A percentile compares a stretch with the other conserved stretches of the same genome.
These are phyloP conservation scores for Eolophus roseicapilla DNA, from an alignment of 2,113 vertebrate genomes.

Conservation along the genomic window DNA sequence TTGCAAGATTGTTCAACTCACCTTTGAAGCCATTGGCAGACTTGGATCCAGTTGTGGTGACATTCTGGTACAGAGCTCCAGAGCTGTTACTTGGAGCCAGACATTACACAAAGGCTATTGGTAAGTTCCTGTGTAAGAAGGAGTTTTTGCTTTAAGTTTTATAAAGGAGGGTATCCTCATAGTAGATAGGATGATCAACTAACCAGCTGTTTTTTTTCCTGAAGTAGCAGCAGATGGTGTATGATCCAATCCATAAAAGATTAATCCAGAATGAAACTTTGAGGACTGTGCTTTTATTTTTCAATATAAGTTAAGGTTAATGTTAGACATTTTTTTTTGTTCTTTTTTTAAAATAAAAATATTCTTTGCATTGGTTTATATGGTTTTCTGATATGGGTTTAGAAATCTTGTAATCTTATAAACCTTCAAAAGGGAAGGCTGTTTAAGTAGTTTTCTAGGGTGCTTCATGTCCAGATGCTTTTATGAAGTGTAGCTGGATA, in stretches of 20 bases:
- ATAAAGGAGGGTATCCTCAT: neutral
- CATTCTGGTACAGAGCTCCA: slow-evolving; percentile 92
- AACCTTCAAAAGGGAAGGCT: neutral
- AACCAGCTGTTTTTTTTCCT: neutral
- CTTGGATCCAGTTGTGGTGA: slow-evolving; percentile 91
- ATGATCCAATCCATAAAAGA: neutral
- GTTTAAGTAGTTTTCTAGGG: neutral
- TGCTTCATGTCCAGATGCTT: neutral
- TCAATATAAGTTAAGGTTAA: neutral
- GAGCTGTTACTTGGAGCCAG: slow-evolving; percentile 94
- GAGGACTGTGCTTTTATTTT: neutral
- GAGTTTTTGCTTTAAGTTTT: neutral
- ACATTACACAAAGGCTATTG: slow-evolving; percentile 99
- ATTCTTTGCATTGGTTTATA: neutral
- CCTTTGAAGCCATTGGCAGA: slow-evolving; percentile 90
- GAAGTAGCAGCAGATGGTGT: neutral
- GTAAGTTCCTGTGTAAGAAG: slow-evolving; percentile 75
- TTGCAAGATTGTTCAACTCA: slow-evolving; percentile 90
- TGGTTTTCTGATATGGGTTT: neutral
- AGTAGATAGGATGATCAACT: neutral
- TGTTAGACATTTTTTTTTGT: neutral
- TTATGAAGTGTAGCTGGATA: neutral
- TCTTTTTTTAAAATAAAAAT: neutral
- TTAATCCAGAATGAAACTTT: neutral
- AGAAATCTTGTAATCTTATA: neutral